Evolutionary conservation across 2,888 invertebrate genomes (phyloP), one percentile per base, ranked within the genome.

Genomic region (Ornithoptera alexandrae): DNA sequence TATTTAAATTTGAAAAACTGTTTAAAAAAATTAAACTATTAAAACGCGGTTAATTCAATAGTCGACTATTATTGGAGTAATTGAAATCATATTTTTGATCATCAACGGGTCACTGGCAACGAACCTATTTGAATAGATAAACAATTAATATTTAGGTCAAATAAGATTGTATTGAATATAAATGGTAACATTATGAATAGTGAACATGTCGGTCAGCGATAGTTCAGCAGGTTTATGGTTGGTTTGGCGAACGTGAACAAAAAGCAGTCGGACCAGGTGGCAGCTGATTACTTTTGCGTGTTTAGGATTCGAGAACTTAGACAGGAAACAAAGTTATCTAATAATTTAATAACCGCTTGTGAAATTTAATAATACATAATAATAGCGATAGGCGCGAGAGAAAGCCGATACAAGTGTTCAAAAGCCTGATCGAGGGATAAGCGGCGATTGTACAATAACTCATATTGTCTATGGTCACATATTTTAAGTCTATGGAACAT

Each of bases 331-430:
- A 17, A 20, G 58, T 70, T 70, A 67, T 42, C 70, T 63, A 70
- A 70, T 70, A n/a, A 60, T 70, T 64, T 42, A 39, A 64, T 64
- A 70, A 64, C 39, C 46, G 60, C 60, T 67, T 67, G 67, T 64
- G 70, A 70, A 70, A 67, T 70, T 70, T 70, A 70, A 70, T 70
- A 70, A 70, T 22, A 57, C 36, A 57, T 60, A 67, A 64, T 64
- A 20, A 20, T 18, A 15, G 30, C 58, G 57, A 64, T 60, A 62
- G 67, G 46, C 63, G 18, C 59, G 53, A 42, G 67, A 64, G 67
- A 70, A 70, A 70, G 70, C 60, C 36, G 60, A 53, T 53, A n/a
- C 18, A 17, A 18, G 17, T 17, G 53, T 53, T 53, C n/a, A 17
- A 53, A 53, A n/a, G 39, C 39, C 39, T 39, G 39, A 39, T 39